Conservation (phyloP, 2,113 vertebrate species). For the Desmodus rotundus region DNA sequence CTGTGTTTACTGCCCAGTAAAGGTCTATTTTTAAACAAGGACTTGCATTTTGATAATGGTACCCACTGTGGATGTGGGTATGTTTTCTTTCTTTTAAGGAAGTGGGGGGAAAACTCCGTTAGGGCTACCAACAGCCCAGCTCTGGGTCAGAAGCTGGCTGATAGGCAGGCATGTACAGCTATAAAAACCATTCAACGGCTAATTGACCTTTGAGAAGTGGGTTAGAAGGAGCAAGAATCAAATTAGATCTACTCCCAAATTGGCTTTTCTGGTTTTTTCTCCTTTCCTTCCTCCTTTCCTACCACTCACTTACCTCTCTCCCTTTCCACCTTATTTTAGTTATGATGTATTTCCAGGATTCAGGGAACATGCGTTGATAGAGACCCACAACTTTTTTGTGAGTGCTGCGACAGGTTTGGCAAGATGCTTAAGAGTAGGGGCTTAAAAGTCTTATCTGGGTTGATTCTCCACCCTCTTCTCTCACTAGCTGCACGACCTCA, state of each 20-base stretch:
- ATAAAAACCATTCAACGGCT: not conserved
- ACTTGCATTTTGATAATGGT: not conserved
- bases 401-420: not conserved
- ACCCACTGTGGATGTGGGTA: not conserved
- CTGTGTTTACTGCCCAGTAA: not conserved
- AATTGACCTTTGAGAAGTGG: slow-evolving; percentile 40
- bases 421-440: not conserved
- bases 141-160: not conserved
- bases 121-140: not conserved
- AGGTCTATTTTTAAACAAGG: not conserved
- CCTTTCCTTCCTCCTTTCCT: not conserved
- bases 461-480: not conserved
- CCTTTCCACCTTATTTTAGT: not conserved
- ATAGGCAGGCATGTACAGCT: not conserved
- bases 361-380: not conserved
- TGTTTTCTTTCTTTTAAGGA: not conserved
- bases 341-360: not conserved
- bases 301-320: not conserved
- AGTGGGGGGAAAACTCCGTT: not conserved
- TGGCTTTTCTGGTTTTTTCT: not conserved
- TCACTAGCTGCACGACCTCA: not conserved
- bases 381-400: not conserved
- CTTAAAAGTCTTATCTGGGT: not conserved
- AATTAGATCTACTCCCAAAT: slow-evolving; percentile 29
- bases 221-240: slow-evolving; percentile 15